A percentile compares a stretch with the other conserved stretches of the same genome.
Evolutionary conservation across 1,140 invertebrate genomes (phyloP).

Genomic region (Heliconius melpomene): DNA sequence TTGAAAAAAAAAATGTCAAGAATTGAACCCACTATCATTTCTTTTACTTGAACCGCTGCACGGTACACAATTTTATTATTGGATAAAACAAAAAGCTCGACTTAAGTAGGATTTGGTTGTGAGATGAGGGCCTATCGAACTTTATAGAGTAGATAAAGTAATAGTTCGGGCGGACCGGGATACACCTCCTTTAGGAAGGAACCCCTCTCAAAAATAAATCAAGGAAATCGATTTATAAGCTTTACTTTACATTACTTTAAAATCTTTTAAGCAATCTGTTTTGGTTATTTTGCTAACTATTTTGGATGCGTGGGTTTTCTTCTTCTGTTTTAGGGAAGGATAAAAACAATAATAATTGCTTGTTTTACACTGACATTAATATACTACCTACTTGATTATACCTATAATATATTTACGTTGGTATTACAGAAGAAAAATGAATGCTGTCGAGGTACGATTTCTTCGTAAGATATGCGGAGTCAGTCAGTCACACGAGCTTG

Average conservation of each 20-base stretch:
- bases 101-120: slow-evolving; percentile 41
- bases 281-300: background rate
- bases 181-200: slow-evolving; percentile 17
- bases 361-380: too few relatives aligned
- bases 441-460: too few relatives aligned
- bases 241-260: slow-evolving; percentile 1
- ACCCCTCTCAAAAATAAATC: slow-evolving; percentile 21
- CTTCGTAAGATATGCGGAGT: too few relatives aligned
- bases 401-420: too few relatives aligned
- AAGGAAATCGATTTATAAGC: slow-evolving; percentile 7
- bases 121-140: slow-evolving; percentile 26
- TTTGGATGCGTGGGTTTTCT: background rate
- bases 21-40: too few relatives aligned
- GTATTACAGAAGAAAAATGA: too few relatives aligned
- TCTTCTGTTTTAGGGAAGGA: too few relatives aligned
- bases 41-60: background rate
- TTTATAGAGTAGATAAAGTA: slow-evolving; percentile 36
- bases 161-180: slow-evolving; percentile 30
- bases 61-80: slow-evolving; percentile 3
- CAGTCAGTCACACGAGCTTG: too few relatives aligned
- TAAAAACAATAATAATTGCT: too few relatives aligned
- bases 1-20: too few relatives aligned
- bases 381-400: too few relatives aligned
- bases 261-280: background rate
- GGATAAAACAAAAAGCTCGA: slow-evolving; percentile 40